These are phyloP conservation scores for Larimichthys crocea DNA, from an alignment of 2,113 vertebrate genomes.

Conservation along the genomic window DNA sequence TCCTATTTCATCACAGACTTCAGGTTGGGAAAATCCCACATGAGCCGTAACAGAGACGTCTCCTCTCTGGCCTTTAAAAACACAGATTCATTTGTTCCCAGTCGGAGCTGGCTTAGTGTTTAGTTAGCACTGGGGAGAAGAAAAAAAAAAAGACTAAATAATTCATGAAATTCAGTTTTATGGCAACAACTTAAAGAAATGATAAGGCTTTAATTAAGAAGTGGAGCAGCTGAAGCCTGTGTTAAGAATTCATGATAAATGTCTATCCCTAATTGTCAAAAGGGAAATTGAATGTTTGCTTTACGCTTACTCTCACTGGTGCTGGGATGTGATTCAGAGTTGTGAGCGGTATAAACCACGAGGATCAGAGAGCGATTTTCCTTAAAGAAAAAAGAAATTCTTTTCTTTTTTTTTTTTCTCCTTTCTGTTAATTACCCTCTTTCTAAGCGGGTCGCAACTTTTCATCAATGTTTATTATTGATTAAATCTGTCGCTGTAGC, in stretches of 20 bases:
- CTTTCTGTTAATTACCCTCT: slow-evolving; percentile 62
- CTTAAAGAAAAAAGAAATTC: slow-evolving; percentile 37
- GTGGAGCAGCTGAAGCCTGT: slow-evolving; percentile 40
- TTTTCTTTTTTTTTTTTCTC: neutral
- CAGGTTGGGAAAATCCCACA: slow-evolving; percentile 27
- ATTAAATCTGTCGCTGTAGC: slow-evolving; percentile 66
- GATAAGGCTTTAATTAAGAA: slow-evolving; percentile 65
- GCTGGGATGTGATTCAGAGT: slow-evolving; percentile 6
- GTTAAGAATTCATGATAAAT: slow-evolving; percentile 58
- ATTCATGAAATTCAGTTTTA: slow-evolving; percentile 61
- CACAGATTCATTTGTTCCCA: neutral
- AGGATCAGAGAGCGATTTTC: slow-evolving; percentile 25
- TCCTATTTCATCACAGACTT: slow-evolving; percentile 26
- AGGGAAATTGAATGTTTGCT: slow-evolving; percentile 55
- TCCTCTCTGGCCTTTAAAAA: slow-evolving; percentile 4
- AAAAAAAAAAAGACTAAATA: slow-evolving; percentile 30
- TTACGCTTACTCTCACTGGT: slow-evolving; percentile 29
- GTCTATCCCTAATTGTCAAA: slow-evolving; percentile 54
- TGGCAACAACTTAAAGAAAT: slow-evolving; percentile 53
- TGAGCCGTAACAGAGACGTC: slow-evolving; percentile 32
- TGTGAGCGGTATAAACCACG: neutral
- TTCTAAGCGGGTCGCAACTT: slow-evolving; percentile 62
- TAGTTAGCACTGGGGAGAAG: neutral
- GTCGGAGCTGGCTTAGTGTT: slow-evolving; percentile 11
- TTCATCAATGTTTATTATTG: slow-evolving; percentile 77